Conservation (phyloP, 2,888 invertebrate species). For the Synanthedon formicaeformis region DNA sequence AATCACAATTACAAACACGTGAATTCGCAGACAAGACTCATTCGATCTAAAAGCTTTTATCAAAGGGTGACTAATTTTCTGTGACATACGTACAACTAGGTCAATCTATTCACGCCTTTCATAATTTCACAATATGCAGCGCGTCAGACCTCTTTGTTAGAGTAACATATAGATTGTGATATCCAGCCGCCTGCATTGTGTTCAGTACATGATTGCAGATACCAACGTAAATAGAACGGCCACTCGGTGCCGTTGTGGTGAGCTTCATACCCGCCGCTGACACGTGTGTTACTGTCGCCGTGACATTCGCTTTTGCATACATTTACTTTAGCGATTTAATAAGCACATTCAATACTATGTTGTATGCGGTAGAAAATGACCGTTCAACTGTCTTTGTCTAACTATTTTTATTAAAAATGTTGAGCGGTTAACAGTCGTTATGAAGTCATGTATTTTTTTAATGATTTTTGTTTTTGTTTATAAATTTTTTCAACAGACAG, state of each 20-base stretch:
- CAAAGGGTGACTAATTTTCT: not conserved
- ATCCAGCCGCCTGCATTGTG: not conserved
- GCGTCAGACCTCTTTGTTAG: not conserved
- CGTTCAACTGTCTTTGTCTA: too few relatives aligned
- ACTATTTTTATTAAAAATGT: too few relatives aligned
- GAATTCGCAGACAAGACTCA: too few relatives aligned
- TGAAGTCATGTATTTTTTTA: too few relatives aligned
- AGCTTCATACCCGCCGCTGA: conserved; percentile 8
- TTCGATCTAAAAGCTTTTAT: too few relatives aligned
- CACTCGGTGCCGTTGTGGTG: conserved; percentile 14
- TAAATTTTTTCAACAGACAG: too few relatives aligned
- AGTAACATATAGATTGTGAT: not conserved
- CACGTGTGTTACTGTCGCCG: conserved; percentile 12
- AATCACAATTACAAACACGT: too few relatives aligned
- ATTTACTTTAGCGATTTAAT: not conserved
- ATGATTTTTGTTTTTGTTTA: too few relatives aligned
- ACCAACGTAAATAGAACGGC: not conserved
- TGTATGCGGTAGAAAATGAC: too few relatives aligned
- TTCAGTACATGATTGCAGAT: not conserved
- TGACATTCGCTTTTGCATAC: conserved; percentile 2
- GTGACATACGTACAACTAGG: not conserved
- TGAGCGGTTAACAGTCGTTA: too few relatives aligned
- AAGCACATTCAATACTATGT: too few relatives aligned
- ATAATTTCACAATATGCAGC: not conserved
- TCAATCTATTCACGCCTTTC: not conserved